These are phyloP conservation scores for Echinarachnius parma DNA, from an alignment of 53 echinoderm and acorn worm genomes.

Conservation along the genomic window DNA sequence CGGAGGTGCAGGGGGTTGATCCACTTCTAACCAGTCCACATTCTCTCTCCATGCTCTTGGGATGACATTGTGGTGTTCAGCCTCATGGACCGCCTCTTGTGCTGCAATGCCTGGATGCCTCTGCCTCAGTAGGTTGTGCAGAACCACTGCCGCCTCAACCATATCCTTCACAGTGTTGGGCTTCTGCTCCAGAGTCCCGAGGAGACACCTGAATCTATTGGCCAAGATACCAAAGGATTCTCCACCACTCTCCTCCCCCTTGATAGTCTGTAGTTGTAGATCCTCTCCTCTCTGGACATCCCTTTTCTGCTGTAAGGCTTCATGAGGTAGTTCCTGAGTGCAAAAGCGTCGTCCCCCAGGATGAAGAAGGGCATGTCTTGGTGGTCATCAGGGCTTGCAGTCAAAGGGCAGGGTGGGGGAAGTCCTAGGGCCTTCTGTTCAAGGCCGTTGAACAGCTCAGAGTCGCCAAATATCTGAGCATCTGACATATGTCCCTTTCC, in stretches of 20 bases:
- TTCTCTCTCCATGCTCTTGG: conserved; percentile 4
- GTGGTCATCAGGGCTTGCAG: conserved; percentile 10
- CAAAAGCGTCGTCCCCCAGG: conserved; percentile 6
- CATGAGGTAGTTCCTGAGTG: conserved; percentile 21
- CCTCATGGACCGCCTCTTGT: conserved; percentile 7
- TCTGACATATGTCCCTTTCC: conserved; percentile 12
- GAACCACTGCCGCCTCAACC: conserved; percentile 6
- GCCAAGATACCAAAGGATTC: conserved; percentile 23
- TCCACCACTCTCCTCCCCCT: conserved; percentile 36
- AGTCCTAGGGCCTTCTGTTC: conserved; percentile 4
- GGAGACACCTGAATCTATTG: conserved; percentile 11
- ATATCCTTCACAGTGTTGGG: conserved; percentile 12
- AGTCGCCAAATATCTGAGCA: conserved; percentile 2
- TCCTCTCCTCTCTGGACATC: conserved; percentile 4
- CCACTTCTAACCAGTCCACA: conserved; percentile 14
- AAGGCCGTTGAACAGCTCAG: conserved; percentile 3
- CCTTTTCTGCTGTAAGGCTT: conserved; percentile 9
- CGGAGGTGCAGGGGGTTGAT: conserved; percentile 12
- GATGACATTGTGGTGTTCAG: conserved; percentile 6
- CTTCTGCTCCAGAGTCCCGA: conserved; percentile 4
- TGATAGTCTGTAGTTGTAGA: conserved; percentile 11
- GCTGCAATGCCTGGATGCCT: conserved; percentile 19
- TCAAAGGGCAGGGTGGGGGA: conserved; percentile 2
- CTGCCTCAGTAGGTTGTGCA: conserved; percentile 8
- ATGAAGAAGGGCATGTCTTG: conserved; percentile 23